Evolutionary conservation across 1,140 invertebrate species (phyloP).

Genomic region (Lordiphosa collinella): DNA sequence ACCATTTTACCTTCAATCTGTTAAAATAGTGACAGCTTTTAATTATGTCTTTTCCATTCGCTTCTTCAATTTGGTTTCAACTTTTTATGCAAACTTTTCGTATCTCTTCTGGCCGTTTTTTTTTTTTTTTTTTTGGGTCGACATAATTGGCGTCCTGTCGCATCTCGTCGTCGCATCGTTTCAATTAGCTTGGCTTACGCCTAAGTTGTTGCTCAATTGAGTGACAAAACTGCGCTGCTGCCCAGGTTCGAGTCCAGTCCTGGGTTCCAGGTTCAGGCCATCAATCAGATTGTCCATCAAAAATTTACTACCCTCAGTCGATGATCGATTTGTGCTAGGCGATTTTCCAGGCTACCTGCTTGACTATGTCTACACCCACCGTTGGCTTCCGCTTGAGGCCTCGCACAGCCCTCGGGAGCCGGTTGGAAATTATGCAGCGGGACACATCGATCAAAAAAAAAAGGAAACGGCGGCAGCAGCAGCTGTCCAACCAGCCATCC

Average conservation of each 20-base stretch:
- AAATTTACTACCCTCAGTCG: constrained; percentile 7
- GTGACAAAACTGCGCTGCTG: constrained; percentile 16
- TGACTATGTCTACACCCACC: constrained; percentile 8
- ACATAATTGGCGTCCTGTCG: no score
- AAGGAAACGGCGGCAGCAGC: constrained; percentile 7
- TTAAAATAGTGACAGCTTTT: no score
- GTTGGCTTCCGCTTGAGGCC: background rate
- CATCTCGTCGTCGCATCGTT: background rate
- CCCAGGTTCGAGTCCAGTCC: constrained; percentile 14
- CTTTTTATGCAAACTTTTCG: no score
- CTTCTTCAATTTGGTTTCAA: no score
- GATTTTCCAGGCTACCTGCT: constrained; percentile 28
- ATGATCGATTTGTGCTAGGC: constrained; percentile 46
- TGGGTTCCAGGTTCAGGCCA: constrained; percentile 24
- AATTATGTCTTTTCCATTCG: no score
- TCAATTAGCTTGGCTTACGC: constrained; percentile 33
- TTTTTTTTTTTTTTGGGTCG: no score
- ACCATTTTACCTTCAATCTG: no score
- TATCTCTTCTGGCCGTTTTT: no score
- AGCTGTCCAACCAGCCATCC: constrained; percentile 30
- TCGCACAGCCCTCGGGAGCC: constrained; percentile 10
- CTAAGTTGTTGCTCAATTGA: constrained; percentile 32
- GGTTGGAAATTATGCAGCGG: constrained; percentile 55
- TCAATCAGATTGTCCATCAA: constrained; percentile 70
- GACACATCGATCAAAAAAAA: constrained; percentile 53